Base-by-base conservation (phyloP, 2,888 invertebrate genomes). In the Amphipoea oculea region DNA sequence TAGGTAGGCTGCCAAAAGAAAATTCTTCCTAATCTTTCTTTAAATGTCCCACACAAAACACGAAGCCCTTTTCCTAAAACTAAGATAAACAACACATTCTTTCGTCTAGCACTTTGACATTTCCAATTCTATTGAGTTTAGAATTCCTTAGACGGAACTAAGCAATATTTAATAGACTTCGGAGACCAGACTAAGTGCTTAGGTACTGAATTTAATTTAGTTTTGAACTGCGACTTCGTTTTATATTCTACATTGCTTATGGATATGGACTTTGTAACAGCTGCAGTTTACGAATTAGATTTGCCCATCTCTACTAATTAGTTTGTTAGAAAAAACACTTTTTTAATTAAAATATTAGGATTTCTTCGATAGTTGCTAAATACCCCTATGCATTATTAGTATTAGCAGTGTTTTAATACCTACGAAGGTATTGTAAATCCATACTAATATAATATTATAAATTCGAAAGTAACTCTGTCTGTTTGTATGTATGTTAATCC, bases 151-250 rank as follows among this genome's bases (percentile, higher is more conserved):
- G 76, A 79, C 78, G 40, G 17, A 76, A 72, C 81, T 78, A n/a
- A 83, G 84, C 48, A 85, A 86, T 81, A 80, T 88, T 87, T 83
- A 89, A 89, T 85, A 79, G 79, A 81, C 45, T 62, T 42, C 36
- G 11, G 42, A 84, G 78, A 74, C 75, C n/a, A 81, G 70, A 82
- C 79, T 84, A 57, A 87, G 82, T 74, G 78, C 68, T 83, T 74
- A 74, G 68, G 63, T 77, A 72, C 72, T 66, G 78, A 79, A 83
- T 85, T 81, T 79, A 69, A 79, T 88, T 83, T 65, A 63, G 36
- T 86, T 87, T 72, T 69, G 73, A 79, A 75, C 63, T 69, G 60
- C 66, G 17, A 62, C 62, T 71, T 14, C 9, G 29, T 79, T 67
- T 73, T 77, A 23, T 54, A 62, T 76, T 81, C 12, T 36, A 54